Conservation (phyloP, 2,888 invertebrate genomes). For the Sthenelais limicola region DNA sequence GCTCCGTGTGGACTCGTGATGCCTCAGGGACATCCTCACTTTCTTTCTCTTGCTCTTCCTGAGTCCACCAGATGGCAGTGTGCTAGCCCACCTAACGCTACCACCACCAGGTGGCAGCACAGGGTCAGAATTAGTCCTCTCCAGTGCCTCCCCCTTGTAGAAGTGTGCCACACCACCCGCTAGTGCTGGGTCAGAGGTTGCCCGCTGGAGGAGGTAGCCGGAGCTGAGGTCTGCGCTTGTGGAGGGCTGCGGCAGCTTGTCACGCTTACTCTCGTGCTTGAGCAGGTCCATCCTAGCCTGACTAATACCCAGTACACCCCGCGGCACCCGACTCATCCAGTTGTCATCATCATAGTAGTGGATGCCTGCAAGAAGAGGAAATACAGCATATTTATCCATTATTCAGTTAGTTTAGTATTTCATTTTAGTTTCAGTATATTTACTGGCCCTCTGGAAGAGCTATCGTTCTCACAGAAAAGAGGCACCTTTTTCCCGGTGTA, state of each 20-base stretch:
- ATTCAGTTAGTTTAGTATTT: too few relatives aligned
- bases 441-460: background rate
- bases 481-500: background rate
- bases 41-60: background rate
- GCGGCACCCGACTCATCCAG: constrained; percentile 30
- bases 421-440: too few relatives aligned
- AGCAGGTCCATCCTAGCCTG: constrained; percentile 9
- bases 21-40: background rate
- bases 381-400: background rate
- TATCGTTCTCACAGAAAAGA: background rate
- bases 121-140: constrained; percentile 16
- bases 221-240: constrained; percentile 3
- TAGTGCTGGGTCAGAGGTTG: constrained; percentile 14
- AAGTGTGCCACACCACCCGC: background rate
- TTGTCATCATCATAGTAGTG: constrained; percentile 39
- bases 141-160: background rate
- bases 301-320: constrained; percentile 33
- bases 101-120: background rate
- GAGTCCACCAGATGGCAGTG: too few relatives aligned
- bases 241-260: constrained; percentile 12
- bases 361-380: constrained; percentile 30
- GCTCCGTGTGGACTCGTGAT: background rate
- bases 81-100: background rate
- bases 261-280: background rate
- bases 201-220: constrained; percentile 25